Percentiles rank a stretch among this genome's conserved stretches.
phyloP scores from a whole-genome alignment of 2,113 vertebrate genomes.

The Dermatemys mawii region DNA sequence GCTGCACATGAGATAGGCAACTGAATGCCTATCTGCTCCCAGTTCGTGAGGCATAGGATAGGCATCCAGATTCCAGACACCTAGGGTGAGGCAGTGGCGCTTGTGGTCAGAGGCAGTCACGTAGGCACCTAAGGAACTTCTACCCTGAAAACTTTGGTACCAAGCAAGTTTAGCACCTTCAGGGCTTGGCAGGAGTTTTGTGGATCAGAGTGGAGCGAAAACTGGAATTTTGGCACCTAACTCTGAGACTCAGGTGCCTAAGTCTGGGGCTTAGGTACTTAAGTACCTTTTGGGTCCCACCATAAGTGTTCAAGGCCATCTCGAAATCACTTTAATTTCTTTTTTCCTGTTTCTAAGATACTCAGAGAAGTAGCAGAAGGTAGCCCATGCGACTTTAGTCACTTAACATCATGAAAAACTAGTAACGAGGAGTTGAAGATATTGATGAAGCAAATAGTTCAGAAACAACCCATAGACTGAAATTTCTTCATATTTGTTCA shows the following conservation, averaged over 20 bases:
- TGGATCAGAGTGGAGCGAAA: not conserved
- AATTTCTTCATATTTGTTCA: not conserved
- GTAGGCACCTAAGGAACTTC: not conserved
- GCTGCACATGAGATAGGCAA: not conserved
- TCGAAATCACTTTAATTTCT: not conserved
- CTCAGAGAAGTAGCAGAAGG: not conserved
- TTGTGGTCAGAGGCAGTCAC: not conserved
- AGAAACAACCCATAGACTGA: not conserved
- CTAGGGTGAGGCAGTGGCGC: not conserved
- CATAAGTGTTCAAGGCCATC: not conserved
- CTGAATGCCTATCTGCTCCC: not conserved
- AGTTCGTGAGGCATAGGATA: not conserved
- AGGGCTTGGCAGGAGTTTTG: not conserved
- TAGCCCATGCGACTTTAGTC: not conserved
- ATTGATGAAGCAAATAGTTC: not conserved
- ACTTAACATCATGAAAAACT: not conserved
- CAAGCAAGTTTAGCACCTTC: not conserved
- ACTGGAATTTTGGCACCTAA: not conserved
- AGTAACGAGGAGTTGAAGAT: conserved; percentile 7
- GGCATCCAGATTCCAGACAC: not conserved
- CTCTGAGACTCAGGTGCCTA: not conserved
- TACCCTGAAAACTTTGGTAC: not conserved
- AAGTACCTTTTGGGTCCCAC: not conserved
- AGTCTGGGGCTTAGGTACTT: not conserved
- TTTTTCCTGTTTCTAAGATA: not conserved